Conservation (phyloP, 1,140 invertebrate genomes). For the Mycetomoellerius zeteki region DNA sequence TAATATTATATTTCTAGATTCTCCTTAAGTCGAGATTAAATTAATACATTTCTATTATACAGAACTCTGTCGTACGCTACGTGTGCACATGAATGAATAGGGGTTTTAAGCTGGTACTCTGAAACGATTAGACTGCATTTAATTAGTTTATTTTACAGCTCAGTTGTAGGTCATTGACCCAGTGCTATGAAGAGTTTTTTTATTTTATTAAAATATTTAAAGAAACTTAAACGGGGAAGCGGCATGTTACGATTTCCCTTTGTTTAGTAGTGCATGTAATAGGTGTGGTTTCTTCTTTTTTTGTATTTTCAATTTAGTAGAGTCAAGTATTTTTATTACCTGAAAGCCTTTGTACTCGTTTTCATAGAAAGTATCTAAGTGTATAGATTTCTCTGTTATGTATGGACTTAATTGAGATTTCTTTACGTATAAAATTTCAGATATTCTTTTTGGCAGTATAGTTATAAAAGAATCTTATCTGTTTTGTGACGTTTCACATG, state of each 20-base stretch:
- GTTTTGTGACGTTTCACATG: conserved; percentile 25
- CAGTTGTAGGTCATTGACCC: conserved; percentile 16
- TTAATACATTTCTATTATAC: background rate
- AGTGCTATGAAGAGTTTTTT: conserved; percentile 57
- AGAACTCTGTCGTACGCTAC: background rate
- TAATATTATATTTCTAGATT: conserved; percentile 28
- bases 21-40: conserved; percentile 19
- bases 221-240: background rate
- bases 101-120: conserved; percentile 36
- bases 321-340: conserved; percentile 7
- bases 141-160: conserved; percentile 64
- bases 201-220: conserved; percentile 42
- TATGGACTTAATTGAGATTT: conserved; percentile 24
- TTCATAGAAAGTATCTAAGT: conserved; percentile 34
- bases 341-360: conserved; percentile 1
- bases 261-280: conserved; percentile 56
- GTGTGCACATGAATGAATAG: background rate
- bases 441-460: conserved; percentile 12
- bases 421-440: background rate
- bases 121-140: conserved; percentile 59
- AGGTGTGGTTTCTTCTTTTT: conserved; percentile 34
- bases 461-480: conserved; percentile 7
- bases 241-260: conserved; percentile 11
- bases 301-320: conserved; percentile 22
- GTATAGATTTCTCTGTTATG: conserved; percentile 26